Evolutionary conservation across 1,140 invertebrate species (phyloP).

Genomic region (Littorina saxatilis): DNA sequence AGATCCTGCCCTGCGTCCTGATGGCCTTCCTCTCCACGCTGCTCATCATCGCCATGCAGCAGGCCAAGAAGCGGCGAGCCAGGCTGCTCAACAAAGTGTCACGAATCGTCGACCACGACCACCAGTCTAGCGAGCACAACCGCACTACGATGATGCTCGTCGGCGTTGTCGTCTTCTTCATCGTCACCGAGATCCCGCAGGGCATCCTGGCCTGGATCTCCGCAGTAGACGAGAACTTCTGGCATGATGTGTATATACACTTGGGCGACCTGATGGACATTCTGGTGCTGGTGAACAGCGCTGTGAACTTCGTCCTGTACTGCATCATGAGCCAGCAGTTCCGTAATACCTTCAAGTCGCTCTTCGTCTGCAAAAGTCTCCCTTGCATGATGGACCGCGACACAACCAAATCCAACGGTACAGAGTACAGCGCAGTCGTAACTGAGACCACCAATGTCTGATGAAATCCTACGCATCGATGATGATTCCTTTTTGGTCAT

Average conservation of each 20-base stretch:
- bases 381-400: constrained; percentile 37
- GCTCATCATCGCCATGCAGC: constrained; percentile 84
- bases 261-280: constrained; percentile 95
- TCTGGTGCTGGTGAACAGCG: constrained; percentile 92
- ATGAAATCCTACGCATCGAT: too few relatives aligned
- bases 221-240: constrained; percentile 69
- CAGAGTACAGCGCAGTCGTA: constrained; percentile 62
- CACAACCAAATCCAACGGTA: constrained; percentile 44
- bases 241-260: constrained; percentile 74
- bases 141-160: constrained; percentile 94
- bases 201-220: constrained; percentile 73
- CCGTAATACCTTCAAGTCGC: constrained; percentile 87
- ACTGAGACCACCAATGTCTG: constrained; percentile 59
- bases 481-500: too few relatives aligned
- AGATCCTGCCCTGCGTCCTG: constrained; percentile 86
- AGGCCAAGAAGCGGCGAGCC: constrained; percentile 65
- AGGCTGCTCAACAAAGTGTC: constrained; percentile 65
- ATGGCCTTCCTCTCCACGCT: constrained; percentile 88
- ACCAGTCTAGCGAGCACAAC: constrained; percentile 79
- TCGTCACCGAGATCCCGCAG: constrained; percentile 90
- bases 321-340: constrained; percentile 96
- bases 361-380: constrained; percentile 78
- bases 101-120: constrained; percentile 61
- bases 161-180: constrained; percentile 89
- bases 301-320: constrained; percentile 95